A percentile compares a stretch with the other conserved stretches of the same genome.
phyloP scores from a whole-genome alignment of 2,113 vertebrate species.

The Larimichthys crocea region DNA sequence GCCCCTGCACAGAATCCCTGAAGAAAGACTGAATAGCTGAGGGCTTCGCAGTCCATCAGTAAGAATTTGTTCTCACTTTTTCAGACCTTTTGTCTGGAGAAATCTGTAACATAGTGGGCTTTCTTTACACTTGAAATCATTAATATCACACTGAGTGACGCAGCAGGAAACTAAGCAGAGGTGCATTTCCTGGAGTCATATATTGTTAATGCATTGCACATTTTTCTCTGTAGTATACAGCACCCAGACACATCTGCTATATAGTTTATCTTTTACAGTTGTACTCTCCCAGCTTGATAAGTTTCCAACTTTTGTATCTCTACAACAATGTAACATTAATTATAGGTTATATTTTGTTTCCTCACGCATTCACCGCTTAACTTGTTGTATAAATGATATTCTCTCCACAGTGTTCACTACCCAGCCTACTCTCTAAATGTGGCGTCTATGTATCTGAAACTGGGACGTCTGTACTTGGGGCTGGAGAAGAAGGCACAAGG shows the following conservation, averaged over 20 bases:
- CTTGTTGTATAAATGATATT: constrained; percentile 29
- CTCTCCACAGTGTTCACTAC: constrained; percentile 90
- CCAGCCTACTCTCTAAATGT: constrained; percentile 96
- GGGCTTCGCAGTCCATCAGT: no score
- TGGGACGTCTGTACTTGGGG: constrained; percentile 92
- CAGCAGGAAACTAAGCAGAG: neutral
- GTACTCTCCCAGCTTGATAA: neutral
- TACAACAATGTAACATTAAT: neutral
- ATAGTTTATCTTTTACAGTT: neutral
- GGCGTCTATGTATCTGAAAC: constrained; percentile 98
- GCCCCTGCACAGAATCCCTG: neutral
- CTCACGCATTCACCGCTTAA: neutral
- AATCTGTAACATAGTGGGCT: neutral
- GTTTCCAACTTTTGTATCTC: neutral
- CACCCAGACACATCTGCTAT: neutral
- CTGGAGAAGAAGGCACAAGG: constrained; percentile 90
- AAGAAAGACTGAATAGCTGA: neutral
- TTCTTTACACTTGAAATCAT: neutral
- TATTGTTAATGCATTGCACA: no score
- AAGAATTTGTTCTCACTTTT: neutral
- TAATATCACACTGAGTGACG: neutral
- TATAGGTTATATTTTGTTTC: constrained; percentile 6
- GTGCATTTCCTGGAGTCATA: neutral
- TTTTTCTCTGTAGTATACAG: neutral
- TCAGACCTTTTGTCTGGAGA: neutral